Evolutionary conservation across 2,888 invertebrate genomes (phyloP), one percentile per base, ranked within the genome.

Genomic region (Amiota communis): DNA sequence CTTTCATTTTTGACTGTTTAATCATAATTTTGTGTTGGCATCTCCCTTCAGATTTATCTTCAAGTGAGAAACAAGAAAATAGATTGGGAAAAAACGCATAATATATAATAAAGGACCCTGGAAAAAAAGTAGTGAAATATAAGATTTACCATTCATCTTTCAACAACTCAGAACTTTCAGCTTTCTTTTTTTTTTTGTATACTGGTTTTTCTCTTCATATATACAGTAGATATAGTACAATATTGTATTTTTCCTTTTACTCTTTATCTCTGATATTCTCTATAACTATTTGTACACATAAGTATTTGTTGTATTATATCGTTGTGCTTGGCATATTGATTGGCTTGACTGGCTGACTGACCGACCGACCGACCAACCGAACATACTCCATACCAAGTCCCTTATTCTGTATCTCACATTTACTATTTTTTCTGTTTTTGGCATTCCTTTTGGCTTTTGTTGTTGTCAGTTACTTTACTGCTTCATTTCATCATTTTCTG

Each of bases 271-370:
- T 12, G 15, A 20, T 59, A 17, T 17, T 59, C 11, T 17, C 23
- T 8, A 10, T 10, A 20, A 11, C 59, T 59, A 59, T 59, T 59
- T 59, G 59, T 59, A 20, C 59, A 59, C 59, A 59, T 17, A n/a
- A n/a, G n/a, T n/a, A 56, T 17, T 56, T 17, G 56, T 56, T 56
- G 56, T 56, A 56, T 59, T 59, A 23, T 20, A 6, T 36, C 36
- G 17, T n/a, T 63, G 63, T 36, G 36, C 46, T 63, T 63, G 63
- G 63, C 63, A 63, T 63, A 63, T 63, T 63, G 63, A 63, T 63
- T 63, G 17, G 59, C 59, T 59, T 17, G 59, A 20, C 59, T 12
- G 3, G 20, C 59, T 12, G n/a, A 36, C 46, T 17, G 59, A 20
- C 59, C 23, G 3, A 59, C 59, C 23, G n/a, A 36, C 46, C 36